phyloP scores from a whole-genome alignment of 2,888 invertebrate species.

The Tinea pellionella region DNA sequence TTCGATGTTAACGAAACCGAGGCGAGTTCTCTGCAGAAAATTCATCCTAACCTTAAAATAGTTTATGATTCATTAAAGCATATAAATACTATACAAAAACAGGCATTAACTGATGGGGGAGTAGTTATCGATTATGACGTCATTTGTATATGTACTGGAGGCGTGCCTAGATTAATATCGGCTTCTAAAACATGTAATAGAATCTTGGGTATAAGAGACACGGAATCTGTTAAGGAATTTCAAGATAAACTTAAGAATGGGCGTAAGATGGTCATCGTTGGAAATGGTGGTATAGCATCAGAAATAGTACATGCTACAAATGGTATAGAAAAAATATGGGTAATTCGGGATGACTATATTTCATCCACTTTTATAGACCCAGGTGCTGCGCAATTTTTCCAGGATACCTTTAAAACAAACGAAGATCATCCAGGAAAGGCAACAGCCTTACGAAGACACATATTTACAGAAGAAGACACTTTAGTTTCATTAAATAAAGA shows the following conservation, averaged over 20 bases:
- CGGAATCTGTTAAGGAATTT: constrained; percentile 89
- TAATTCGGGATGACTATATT: constrained; percentile 92
- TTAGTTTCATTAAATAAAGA: constrained; percentile 43
- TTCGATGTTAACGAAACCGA: constrained; percentile 88
- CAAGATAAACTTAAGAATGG: constrained; percentile 76
- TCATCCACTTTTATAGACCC: constrained; percentile 95
- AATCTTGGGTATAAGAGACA: constrained; percentile 92
- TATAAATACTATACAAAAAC: constrained; percentile 66
- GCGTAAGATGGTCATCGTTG: constrained; percentile 83
- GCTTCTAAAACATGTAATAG: constrained; percentile 68
- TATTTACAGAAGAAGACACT: constrained; percentile 72
- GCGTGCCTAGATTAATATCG: constrained; percentile 81
- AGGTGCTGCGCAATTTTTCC: constrained; percentile 94
- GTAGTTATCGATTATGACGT: constrained; percentile 76
- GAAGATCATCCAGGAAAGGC: constrained; percentile 24
- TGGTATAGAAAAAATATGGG: constrained; percentile 91
- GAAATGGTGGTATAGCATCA: constrained; percentile 99
- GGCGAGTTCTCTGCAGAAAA: constrained; percentile 66
- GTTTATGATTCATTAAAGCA: constrained; percentile 74
- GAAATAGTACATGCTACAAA: constrained; percentile 92
- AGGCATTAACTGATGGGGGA: constrained; percentile 66
- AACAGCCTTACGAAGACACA: constrained; percentile 71
- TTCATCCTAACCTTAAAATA: constrained; percentile 75
- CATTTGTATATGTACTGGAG: constrained; percentile 93
- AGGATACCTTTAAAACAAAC: constrained; percentile 49